These are phyloP conservation scores for Tenebrio molitor DNA, from an alignment of 1,140 invertebrate genomes.

Conservation along the genomic window DNA sequence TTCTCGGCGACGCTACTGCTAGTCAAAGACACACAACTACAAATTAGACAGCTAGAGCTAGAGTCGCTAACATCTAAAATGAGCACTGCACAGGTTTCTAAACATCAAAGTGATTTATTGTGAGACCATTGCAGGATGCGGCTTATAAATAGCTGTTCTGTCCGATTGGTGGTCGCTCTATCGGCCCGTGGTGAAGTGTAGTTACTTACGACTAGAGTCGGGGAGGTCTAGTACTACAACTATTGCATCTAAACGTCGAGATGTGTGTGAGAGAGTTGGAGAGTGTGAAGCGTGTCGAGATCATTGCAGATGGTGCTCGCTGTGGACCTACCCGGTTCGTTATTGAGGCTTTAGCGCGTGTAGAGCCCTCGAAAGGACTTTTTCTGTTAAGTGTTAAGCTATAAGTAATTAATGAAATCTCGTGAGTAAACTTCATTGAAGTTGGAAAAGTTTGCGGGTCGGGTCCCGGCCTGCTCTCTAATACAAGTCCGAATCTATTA, in stretches of 20 bases:
- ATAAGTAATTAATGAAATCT: slow-evolving; percentile 51
- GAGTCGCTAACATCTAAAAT: too few species aligned
- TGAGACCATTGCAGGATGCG: slow-evolving; percentile 23
- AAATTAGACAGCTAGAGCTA: too few species aligned
- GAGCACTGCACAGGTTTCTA: too few species aligned
- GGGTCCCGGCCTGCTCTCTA: slow-evolving; percentile 46
- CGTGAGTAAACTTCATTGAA: slow-evolving; percentile 45
- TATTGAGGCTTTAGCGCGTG: slow-evolving; percentile 18
- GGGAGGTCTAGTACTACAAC: not conserved
- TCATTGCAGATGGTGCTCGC: slow-evolving; percentile 28
- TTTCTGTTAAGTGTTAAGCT: slow-evolving; percentile 41
- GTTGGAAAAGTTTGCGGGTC: slow-evolving; percentile 46
- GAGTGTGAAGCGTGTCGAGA: slow-evolving; percentile 17
- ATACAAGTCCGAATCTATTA: slow-evolving; percentile 56
- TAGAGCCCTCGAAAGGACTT: slow-evolving; percentile 27
- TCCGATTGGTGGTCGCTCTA: not conserved
- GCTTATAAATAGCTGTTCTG: not conserved
- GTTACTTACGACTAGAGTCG: slow-evolving; percentile 20
- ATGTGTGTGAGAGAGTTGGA: not conserved
- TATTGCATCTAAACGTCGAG: slow-evolving; percentile 13
- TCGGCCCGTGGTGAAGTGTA: slow-evolving; percentile 1
- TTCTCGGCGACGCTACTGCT: not conserved
- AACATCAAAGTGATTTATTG: slow-evolving; percentile 27
- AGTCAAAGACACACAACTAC: slow-evolving; percentile 9
- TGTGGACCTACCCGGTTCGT: slow-evolving; percentile 16